A percentile compares a stretch with the other conserved stretches of the same genome.
Evolutionary conservation across 2,888 invertebrate species (phyloP).

Genomic region (Biston betularia): DNA sequence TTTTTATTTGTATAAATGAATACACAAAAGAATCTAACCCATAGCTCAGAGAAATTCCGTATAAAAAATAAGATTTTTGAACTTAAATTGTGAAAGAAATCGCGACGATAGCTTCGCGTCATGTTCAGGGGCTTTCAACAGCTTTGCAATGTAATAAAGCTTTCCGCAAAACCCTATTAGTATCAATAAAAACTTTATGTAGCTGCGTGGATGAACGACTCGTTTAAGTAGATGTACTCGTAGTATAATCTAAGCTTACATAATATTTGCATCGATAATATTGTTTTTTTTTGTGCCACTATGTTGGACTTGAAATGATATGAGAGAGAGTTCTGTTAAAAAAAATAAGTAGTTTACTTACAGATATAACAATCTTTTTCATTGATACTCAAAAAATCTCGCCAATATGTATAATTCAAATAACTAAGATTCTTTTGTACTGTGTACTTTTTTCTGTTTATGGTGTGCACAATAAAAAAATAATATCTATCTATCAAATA

Average conservation of each 20-base stretch:
- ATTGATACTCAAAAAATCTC: too few species aligned
- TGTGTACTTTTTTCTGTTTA: too few species aligned
- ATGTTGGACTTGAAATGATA: not conserved
- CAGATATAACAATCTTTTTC: too few species aligned
- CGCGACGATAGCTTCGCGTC: slow-evolving; percentile 3
- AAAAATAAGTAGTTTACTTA: not conserved
- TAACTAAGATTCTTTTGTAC: too few species aligned
- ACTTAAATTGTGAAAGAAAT: slow-evolving; percentile 3
- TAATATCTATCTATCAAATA: too few species aligned
- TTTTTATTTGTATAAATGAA: too few species aligned
- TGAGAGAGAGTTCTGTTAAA: not conserved
- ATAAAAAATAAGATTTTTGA: not conserved
- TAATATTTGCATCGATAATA: not conserved
- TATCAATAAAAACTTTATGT: slow-evolving; percentile 27
- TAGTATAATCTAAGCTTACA: slow-evolving; percentile 2
- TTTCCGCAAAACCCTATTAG: slow-evolving; percentile 13
- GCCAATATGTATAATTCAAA: too few species aligned
- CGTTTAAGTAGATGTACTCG: slow-evolving; percentile 4
- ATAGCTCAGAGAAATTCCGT: not conserved
- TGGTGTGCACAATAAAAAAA: too few species aligned
- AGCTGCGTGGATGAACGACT: slow-evolving; percentile 8
- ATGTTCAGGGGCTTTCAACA: slow-evolving; percentile 7
- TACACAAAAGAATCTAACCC: too few species aligned
- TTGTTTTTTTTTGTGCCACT: not conserved
- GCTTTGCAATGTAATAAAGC: slow-evolving; percentile 11